These are phyloP conservation scores for Bos javanicus DNA, from an alignment of 2,113 vertebrate species.

Conservation along the genomic window DNA sequence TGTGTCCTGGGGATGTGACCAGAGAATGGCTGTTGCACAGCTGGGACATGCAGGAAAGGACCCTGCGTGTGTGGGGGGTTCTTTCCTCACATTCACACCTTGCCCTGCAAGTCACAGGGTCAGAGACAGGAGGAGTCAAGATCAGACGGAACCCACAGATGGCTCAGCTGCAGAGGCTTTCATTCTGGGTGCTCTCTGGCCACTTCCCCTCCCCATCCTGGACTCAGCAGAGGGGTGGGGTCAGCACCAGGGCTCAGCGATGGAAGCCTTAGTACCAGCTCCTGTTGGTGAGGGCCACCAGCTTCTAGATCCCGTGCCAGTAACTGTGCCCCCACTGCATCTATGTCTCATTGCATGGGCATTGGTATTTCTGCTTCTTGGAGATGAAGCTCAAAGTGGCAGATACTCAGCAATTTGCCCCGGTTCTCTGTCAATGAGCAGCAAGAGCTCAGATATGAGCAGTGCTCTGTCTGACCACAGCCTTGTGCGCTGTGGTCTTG, in stretches of 20 bases:
- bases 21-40: slow-evolving; percentile 84
- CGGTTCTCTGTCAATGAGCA: fast-evolving
- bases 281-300: background rate
- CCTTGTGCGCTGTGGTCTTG: background rate
- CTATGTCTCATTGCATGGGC: fast-evolving
- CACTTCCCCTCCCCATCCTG: too few relatives aligned
- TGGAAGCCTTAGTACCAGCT: background rate
- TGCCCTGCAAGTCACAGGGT: slow-evolving; percentile 11
- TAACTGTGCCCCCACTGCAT: too few relatives aligned
- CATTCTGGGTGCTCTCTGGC: too few relatives aligned
- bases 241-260: background rate
- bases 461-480: background rate
- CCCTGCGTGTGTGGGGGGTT: background rate
- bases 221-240: fast-evolving
- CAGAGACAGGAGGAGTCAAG: slow-evolving; percentile 66
- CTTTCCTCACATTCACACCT: background rate
- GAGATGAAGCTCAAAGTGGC: background rate
- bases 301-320: background rate
- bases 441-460: background rate
- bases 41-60: slow-evolving; percentile 67
- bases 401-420: fast-evolving
- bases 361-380: background rate
- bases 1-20: slow-evolving; percentile 81
- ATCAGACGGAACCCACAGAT: background rate
- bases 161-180: background rate